Conservation (phyloP, 2,113 vertebrate species). For the Spea multiplicata region DNA sequence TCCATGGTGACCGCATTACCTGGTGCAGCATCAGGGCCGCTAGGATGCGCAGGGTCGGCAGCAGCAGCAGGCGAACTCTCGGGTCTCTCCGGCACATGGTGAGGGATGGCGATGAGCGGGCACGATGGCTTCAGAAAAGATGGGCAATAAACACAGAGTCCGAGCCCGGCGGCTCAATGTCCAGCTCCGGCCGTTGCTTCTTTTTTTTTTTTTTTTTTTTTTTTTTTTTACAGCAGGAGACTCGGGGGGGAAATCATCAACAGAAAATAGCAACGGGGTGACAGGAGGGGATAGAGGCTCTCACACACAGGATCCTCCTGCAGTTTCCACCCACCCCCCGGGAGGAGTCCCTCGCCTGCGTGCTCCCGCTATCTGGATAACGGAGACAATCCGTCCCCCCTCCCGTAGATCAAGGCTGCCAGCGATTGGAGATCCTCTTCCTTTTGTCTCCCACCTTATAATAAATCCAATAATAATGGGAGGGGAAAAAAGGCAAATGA, state of each 20-base stretch:
- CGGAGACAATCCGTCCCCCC: background rate
- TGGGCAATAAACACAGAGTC: slow-evolving; percentile 2
- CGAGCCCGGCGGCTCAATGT: background rate
- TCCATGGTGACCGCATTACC: slow-evolving; percentile 12
- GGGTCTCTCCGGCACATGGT: slow-evolving; percentile 43
- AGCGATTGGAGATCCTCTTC: background rate
- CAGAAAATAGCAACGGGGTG: background rate
- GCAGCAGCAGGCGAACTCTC: slow-evolving; percentile 16
- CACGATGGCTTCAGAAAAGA: slow-evolving; percentile 27
- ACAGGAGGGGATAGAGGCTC: background rate
- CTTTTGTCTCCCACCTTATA: slow-evolving; percentile 15
- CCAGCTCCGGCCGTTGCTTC: background rate
- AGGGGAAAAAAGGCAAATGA: no score
- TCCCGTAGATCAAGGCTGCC: background rate
- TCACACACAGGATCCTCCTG: slow-evolving; percentile 11
- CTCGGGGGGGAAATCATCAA: background rate
- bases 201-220: background rate
- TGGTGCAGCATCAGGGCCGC: slow-evolving; percentile 41
- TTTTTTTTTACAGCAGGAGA: background rate
- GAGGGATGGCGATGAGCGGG: background rate
- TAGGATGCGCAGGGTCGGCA: slow-evolving; percentile 25
- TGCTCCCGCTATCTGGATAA: background rate
- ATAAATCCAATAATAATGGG: background rate
- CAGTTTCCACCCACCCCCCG: slow-evolving; percentile 28
- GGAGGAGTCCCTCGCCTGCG: slow-evolving; percentile 32